Conservation (phyloP, 2,113 vertebrate genomes). For the Petroica traversi region DNA sequence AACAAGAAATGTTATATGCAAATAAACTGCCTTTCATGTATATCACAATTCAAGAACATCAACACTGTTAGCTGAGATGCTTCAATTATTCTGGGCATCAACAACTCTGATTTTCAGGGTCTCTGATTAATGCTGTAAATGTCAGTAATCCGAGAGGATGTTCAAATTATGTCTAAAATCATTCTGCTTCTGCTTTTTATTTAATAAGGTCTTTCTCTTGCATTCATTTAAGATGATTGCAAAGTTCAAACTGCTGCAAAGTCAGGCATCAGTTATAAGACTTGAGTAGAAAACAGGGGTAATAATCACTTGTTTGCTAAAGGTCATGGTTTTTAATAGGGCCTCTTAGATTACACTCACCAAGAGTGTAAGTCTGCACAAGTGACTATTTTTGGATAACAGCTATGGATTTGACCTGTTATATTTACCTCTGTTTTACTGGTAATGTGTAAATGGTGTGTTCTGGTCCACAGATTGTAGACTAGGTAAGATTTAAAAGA, state of each 20-base stretch:
- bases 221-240: background rate
- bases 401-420: background rate
- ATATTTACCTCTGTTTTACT: background rate
- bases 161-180: slow-evolving; percentile 6
- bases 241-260: slow-evolving; percentile 15
- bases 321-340: slow-evolving; percentile 4
- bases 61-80: background rate
- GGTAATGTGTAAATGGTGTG: background rate
- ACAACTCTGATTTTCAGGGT: background rate
- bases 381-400: background rate
- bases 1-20: background rate
- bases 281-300: background rate
- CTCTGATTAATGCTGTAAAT: background rate
- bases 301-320: slow-evolving; percentile 14
- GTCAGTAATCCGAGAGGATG: background rate
- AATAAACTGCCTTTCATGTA: background rate
- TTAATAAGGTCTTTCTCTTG: background rate
- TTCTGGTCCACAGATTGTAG: background rate
- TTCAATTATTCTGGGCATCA: background rate
- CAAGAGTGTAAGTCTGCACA: background rate
- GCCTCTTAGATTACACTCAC: background rate
- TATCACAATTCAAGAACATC: background rate
- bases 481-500: background rate
- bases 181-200: background rate
- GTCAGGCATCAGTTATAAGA: background rate